These are phyloP conservation scores for Mycteria americana DNA, from an alignment of 2,797 vertebrate species.

Conservation along the genomic window DNA sequence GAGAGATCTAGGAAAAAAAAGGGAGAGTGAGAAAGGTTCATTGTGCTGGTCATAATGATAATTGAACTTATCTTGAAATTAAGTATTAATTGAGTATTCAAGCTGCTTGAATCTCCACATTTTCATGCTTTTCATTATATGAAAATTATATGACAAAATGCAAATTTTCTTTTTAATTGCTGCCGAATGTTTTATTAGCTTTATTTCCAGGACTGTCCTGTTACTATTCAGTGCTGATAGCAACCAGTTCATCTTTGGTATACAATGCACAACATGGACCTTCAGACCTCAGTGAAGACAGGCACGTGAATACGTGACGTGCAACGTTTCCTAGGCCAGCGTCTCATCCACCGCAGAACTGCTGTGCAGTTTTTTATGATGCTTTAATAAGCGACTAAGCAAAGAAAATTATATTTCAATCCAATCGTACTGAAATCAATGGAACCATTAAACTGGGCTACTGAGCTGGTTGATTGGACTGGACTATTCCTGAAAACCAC, in stretches of 20 bases:
- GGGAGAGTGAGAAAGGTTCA: not conserved
- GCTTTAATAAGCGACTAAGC: not conserved
- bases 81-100: not conserved
- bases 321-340: not conserved
- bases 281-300: not conserved
- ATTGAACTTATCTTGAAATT: not conserved
- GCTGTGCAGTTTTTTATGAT: not conserved
- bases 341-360: not conserved
- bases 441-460: not conserved
- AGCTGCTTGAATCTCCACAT: not conserved
- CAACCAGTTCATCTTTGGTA: not conserved
- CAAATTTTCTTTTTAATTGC: not conserved
- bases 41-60: not conserved
- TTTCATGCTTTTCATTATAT: not conserved
- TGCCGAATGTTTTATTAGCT: not conserved
- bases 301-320: too few relatives aligned
- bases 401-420: not conserved
- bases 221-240: not conserved
- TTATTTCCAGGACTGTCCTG: not conserved
- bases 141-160: not conserved
- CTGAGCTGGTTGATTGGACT: not conserved
- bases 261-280: fast-evolving
- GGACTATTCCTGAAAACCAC: not conserved
- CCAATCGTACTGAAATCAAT: not conserved
- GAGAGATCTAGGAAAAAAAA: not conserved